These are phyloP conservation scores for Aphelinus atriplicis DNA, from an alignment of 1,140 invertebrate genomes.

Conservation along the genomic window DNA sequence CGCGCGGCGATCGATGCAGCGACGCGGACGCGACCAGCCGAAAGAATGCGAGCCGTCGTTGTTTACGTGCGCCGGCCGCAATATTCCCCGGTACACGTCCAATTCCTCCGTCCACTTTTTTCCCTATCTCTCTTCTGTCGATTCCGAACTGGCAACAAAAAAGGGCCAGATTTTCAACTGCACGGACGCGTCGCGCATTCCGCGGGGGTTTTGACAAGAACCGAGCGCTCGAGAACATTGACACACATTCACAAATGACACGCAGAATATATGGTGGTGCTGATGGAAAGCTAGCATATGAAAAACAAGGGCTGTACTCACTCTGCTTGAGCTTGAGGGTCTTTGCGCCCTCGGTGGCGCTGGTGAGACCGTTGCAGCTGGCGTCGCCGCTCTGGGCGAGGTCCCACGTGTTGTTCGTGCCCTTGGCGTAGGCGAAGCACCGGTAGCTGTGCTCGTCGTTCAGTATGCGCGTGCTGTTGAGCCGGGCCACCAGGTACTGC, in stretches of 20 bases:
- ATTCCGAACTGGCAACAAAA: too few relatives aligned
- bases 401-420: conserved; percentile 57
- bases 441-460: conserved; percentile 73
- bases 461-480: conserved; percentile 65
- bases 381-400: conserved; percentile 85
- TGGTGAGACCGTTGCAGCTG: conserved; percentile 79
- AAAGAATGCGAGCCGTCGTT: conserved; percentile 15
- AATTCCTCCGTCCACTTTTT: too few relatives aligned
- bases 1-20: conserved; percentile 23
- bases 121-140: too few relatives aligned
- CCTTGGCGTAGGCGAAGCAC: conserved; percentile 75
- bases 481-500: conserved; percentile 79
- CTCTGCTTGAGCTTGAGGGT: conserved; percentile 73
- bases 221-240: too few relatives aligned
- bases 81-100: not conserved
- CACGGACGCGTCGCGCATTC: not conserved
- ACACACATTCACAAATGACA: too few relatives aligned
- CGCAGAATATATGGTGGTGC: conserved; percentile 5
- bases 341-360: conserved; percentile 72
- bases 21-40: not conserved
- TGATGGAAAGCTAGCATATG: not conserved
- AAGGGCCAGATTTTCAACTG: too few relatives aligned
- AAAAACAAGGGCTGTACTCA: conserved; percentile 54
- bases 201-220: not conserved
- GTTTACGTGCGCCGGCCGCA: conserved; percentile 19